Conservation (phyloP, 2,888 invertebrate species). For the Balanococcus diminutus region DNA sequence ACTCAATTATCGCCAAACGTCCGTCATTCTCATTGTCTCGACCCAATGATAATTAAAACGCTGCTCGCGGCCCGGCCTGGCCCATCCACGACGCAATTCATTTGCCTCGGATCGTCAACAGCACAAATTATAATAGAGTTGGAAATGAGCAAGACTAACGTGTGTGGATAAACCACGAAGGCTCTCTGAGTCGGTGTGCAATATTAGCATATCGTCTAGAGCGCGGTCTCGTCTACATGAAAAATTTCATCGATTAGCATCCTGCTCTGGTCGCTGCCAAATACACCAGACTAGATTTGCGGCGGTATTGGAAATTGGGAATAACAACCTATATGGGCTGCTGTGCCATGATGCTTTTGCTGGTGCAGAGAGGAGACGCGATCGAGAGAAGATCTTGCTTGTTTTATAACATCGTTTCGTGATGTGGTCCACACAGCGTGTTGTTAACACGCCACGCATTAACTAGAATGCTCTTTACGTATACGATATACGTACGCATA, state of each 20-base stretch:
- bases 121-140: not conserved
- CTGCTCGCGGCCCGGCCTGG: not conserved
- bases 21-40: slow-evolving; percentile 27
- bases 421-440: slow-evolving; percentile 8
- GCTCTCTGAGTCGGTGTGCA: not conserved
- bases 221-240: not conserved
- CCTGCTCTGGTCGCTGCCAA: not conserved
- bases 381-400: not conserved
- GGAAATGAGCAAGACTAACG: not conserved
- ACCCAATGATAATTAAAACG: slow-evolving; percentile 24
- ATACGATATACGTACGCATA: not conserved
- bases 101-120: not conserved
- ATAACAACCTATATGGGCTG: not conserved
- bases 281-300: no score
- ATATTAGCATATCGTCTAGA: slow-evolving; percentile 11
- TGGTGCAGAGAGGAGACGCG: not conserved
- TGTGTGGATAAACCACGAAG: no score
- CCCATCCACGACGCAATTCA: not conserved
- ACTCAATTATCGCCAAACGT: slow-evolving; percentile 1
- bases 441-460: slow-evolving; percentile 27
- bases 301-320: not conserved
- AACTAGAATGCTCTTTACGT: slow-evolving; percentile 23
- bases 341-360: not conserved
- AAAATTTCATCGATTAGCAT: slow-evolving; percentile 11
- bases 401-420: slow-evolving; percentile 9